These are phyloP conservation scores for Reticulitermes lucifugus DNA, from an alignment of 2,888 invertebrate genomes.

Conservation along the genomic window DNA sequence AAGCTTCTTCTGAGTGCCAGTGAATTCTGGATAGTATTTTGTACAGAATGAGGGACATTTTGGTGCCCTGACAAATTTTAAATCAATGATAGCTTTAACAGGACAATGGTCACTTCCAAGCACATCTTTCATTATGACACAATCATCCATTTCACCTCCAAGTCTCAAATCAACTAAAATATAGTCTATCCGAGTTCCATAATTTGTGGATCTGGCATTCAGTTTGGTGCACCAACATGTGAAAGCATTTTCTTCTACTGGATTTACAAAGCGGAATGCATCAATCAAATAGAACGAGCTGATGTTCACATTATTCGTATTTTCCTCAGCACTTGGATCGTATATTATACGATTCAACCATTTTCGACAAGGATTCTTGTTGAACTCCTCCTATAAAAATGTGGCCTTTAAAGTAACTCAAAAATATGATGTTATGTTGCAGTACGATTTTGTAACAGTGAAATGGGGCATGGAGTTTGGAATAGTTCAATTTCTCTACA, in stretches of 20 bases:
- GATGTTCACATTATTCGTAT: neutral
- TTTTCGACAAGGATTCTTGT: slow-evolving; percentile 57
- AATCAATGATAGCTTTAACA: slow-evolving; percentile 59
- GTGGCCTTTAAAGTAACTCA: too few species aligned
- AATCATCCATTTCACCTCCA: slow-evolving; percentile 56
- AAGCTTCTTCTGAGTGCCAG: slow-evolving; percentile 60
- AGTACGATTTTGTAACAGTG: too few species aligned
- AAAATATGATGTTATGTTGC: too few species aligned
- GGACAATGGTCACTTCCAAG: slow-evolving; percentile 68
- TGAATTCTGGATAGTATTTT: slow-evolving; percentile 64
- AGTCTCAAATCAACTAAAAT: slow-evolving; percentile 61
- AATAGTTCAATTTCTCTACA: too few species aligned
- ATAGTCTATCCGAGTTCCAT: slow-evolving; percentile 66
- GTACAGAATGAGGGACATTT: slow-evolving; percentile 62
- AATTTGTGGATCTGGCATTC: slow-evolving; percentile 64
- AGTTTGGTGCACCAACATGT: slow-evolving; percentile 66
- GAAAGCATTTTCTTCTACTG: slow-evolving; percentile 61
- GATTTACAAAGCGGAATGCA: slow-evolving; percentile 64
- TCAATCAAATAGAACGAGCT: slow-evolving; percentile 60
- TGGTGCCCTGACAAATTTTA: slow-evolving; percentile 56
- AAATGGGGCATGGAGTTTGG: too few species aligned
- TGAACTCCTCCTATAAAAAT: slow-evolving; percentile 36
- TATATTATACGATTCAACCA: slow-evolving; percentile 62
- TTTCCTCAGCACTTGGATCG: neutral
- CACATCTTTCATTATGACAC: slow-evolving; percentile 58